Evolutionary conservation across 2,113 vertebrate genomes (phyloP).

Genomic region (Hemibates koningsi): DNA sequence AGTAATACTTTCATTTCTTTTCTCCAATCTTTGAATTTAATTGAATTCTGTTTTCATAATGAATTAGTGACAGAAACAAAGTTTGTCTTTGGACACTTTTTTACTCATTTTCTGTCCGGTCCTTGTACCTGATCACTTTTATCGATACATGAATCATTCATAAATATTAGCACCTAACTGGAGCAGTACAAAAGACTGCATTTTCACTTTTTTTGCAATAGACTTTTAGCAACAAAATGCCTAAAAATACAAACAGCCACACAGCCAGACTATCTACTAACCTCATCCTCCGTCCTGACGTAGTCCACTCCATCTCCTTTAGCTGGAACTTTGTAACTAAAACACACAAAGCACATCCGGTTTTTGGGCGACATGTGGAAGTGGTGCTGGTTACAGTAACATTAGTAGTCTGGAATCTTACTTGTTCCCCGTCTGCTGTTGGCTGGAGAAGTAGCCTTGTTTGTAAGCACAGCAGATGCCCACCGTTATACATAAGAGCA

Average conservation of each 20-base stretch:
- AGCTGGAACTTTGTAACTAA: slow-evolving; percentile 86
- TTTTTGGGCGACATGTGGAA: neutral
- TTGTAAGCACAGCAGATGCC: slow-evolving; percentile 95
- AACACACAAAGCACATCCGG: slow-evolving; percentile 20
- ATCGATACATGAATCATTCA: neutral
- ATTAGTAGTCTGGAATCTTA: slow-evolving; percentile 45
- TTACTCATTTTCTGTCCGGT: neutral
- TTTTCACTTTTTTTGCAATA: neutral
- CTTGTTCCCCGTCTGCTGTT: slow-evolving; percentile 84
- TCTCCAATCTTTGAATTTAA: neutral
- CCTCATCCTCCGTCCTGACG: slow-evolving; percentile 93
- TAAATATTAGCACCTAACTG: neutral
- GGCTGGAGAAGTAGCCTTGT: slow-evolving; percentile 85
- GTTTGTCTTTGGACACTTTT: neutral
- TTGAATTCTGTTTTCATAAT: neutral
- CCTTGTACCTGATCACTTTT: neutral
- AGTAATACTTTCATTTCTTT: neutral
- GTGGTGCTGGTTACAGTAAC: neutral
- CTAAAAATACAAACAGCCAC: neutral
- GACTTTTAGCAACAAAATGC: neutral
- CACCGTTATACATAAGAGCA: slow-evolving; percentile 82
- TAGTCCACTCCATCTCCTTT: slow-evolving; percentile 91
- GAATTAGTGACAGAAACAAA: neutral
- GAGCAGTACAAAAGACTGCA: neutral
- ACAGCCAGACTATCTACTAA: slow-evolving; percentile 35